Evolutionary conservation across 1,140 invertebrate species (phyloP), one percentile per base, ranked within the genome.

Genomic region (Trissolcus basalis): DNA sequence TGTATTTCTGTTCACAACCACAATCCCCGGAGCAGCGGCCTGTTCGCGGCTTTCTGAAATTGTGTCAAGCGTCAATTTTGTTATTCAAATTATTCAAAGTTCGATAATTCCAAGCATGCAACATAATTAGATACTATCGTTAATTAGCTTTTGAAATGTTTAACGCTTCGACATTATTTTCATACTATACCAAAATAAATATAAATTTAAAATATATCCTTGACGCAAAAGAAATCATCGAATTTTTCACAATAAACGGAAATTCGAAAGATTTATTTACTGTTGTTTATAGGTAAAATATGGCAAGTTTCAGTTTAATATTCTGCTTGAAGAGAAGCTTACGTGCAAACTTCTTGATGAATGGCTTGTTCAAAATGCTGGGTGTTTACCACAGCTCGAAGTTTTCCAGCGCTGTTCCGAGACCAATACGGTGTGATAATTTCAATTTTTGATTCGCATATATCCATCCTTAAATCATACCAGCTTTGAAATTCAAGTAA

Each of bases 331-430:
- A 14, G 9, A n/a, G n/a, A n/a, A 63, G 90, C 91, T 92, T 88
- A 96, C 94, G 94, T 92, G 91, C 96, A 97, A 65, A 96, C 93
- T 92, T 97, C 96, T 86, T 97, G 96, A 85, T 97, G 96, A 82
- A 97, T 96, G 8, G 96, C 96, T 88, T 97, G 96, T 82, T 97
- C 96, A 78, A 97, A 96, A 85, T 97, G 96, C 87, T 96, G 95
- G 1, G 95, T 97, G 85, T 97, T 97, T 10, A 97, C 96, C 59
- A 97, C 95, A 0, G 96, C 96, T 15, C 96, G 90, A 19, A 96
- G 91, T 89, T 97, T 96, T 39, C 95, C 95, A 1, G 94, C 95
- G 7, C 95, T 96, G 85, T 97, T 97, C 3, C 94, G 93, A 0
- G 96, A 96, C 96, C 96, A 97, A 82, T 96, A 97, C 0, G 96